phyloP scores from a whole-genome alignment of 1,140 invertebrate species.

The Saxidomus purpurata region DNA sequence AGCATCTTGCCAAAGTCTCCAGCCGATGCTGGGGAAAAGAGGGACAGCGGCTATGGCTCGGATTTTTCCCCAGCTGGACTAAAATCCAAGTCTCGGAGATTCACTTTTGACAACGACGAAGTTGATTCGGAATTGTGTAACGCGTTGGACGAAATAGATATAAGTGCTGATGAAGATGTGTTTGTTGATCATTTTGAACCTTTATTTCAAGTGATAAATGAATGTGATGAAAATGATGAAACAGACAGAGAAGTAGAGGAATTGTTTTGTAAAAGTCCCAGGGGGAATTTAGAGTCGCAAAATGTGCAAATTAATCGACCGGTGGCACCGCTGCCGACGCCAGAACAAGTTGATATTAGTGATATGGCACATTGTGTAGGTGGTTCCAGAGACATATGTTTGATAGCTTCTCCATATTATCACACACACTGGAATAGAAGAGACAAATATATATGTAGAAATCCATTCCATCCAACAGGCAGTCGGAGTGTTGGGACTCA shows the following conservation, averaged over 20 bases:
- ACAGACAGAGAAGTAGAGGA: slow-evolving; percentile 55
- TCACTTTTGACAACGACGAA: slow-evolving; percentile 49
- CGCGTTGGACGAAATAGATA: not conserved
- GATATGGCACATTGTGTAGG: not conserved
- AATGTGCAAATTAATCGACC: slow-evolving; percentile 7
- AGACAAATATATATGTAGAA: slow-evolving; percentile 18
- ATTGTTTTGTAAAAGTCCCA: not conserved
- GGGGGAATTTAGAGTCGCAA: not conserved
- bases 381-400: not conserved
- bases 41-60: slow-evolving; percentile 58
- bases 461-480: slow-evolving; percentile 46
- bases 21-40: not conserved
- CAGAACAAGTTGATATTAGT: not conserved
- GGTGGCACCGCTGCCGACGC: slow-evolving; percentile 13
- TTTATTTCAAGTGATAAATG: slow-evolving; percentile 2
- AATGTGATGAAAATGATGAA: slow-evolving; percentile 39
- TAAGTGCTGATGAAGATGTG: slow-evolving; percentile 25
- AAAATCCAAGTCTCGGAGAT: not conserved
- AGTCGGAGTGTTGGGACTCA: slow-evolving; percentile 64
- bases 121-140: not conserved
- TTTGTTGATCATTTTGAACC: slow-evolving; percentile 45
- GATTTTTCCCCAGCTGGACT: slow-evolving; percentile 47
- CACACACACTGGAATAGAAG: slow-evolving; percentile 44
- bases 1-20: not conserved
- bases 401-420: slow-evolving; percentile 43